Evolutionary conservation across 2,888 invertebrate species (phyloP).

Genomic region (Eucriotettix oculatus): DNA sequence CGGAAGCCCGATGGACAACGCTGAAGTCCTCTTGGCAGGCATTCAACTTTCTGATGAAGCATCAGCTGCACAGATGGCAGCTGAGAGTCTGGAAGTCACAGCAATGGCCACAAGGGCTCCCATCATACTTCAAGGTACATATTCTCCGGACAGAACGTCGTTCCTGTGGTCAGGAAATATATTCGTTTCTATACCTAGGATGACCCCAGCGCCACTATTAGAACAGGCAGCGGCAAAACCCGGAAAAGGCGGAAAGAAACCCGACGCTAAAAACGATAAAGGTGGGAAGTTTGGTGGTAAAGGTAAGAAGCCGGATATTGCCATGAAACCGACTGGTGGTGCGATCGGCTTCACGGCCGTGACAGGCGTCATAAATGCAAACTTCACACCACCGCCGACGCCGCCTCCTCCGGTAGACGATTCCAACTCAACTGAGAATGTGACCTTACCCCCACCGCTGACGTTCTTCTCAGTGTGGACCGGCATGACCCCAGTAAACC

Average conservation of each 20-base stretch:
- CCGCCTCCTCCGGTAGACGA: background rate
- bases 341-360: background rate
- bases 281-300: background rate
- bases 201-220: background rate
- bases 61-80: background rate
- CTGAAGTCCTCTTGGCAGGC: conserved; percentile 1
- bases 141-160: conserved; percentile 6
- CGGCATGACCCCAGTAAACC: background rate
- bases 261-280: background rate
- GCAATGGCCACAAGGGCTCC: conserved; percentile 4
- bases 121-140: conserved; percentile 10
- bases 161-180: conserved; percentile 12
- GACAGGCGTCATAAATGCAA: background rate
- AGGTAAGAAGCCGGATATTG: background rate
- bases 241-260: background rate
- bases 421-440: background rate
- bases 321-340: background rate
- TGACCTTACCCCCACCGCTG: background rate
- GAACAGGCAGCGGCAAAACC: background rate
- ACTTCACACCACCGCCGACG: background rate
- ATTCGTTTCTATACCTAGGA: background rate
- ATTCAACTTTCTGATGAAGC: background rate
- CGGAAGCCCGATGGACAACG: background rate
- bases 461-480: background rate
- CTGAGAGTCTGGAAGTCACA: background rate